These are phyloP conservation scores for Galaxea fascicularis DNA, from an alignment of 92 coral and sea anemone species.

Conservation along the genomic window DNA sequence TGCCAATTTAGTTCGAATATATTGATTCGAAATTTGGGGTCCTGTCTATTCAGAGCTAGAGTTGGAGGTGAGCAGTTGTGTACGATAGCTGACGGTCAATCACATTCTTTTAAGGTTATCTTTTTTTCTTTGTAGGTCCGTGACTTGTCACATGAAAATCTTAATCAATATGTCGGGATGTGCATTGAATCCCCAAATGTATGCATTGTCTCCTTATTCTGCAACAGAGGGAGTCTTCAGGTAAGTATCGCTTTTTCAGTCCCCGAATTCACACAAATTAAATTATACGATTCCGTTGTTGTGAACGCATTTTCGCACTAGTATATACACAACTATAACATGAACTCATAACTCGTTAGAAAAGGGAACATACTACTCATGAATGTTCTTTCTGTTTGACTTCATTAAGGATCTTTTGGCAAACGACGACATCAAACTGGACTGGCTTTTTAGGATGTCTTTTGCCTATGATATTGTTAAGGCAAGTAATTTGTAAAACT, in stretches of 20 bases:
- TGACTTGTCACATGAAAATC: conserved; percentile 71
- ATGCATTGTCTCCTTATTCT: conserved; percentile 74
- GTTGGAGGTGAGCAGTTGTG: no score
- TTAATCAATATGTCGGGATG: conserved; percentile 75
- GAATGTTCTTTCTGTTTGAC: not conserved
- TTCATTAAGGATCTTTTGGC: conserved; percentile 76
- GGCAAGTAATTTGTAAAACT: conserved; percentile 39
- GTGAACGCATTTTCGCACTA: no score
- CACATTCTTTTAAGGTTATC: not conserved
- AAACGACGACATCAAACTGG: conserved; percentile 83
- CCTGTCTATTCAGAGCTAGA: no score
- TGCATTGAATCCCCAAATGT: conserved; percentile 77
- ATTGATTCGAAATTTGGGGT: no score
- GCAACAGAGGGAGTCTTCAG: conserved; percentile 82
- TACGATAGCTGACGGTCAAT: no score
- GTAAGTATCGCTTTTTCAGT: conserved; percentile 24
- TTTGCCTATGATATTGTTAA: conserved; percentile 85
- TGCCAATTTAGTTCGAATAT: no score
- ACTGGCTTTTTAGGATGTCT: conserved; percentile 88
- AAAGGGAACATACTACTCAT: not conserved
- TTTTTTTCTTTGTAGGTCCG: conserved; percentile 67
- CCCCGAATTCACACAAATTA: no score
- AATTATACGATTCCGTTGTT: no score
- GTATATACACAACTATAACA: no score
- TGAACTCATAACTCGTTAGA: no score